Evolutionary conservation across 1,140 invertebrate genomes (phyloP).

Genomic region (Platorchestia sp.): DNA sequence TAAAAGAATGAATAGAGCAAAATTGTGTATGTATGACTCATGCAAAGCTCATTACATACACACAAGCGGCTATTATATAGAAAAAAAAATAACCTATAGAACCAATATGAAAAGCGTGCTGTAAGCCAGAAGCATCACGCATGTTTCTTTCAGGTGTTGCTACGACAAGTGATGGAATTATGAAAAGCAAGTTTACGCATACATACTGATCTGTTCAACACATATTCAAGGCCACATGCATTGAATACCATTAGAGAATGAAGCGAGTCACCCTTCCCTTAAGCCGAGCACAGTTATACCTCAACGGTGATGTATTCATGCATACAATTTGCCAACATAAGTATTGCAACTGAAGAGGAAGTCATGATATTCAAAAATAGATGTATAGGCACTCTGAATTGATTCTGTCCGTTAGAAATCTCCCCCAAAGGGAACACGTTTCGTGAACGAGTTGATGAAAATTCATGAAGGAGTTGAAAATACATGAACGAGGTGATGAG

Average conservation of each 20-base stretch:
- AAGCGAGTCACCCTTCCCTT: background rate
- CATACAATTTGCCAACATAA: background rate
- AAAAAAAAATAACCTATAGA: background rate
- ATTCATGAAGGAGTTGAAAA: background rate
- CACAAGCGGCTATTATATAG: background rate
- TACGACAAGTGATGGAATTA: background rate
- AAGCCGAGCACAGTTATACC: background rate
- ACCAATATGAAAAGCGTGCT: background rate
- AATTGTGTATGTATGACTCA: background rate
- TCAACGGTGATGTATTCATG: background rate
- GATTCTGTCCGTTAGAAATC: background rate
- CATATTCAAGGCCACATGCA: background rate
- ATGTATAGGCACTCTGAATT: background rate
- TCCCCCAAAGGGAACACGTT: no score
- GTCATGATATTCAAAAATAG: no score
- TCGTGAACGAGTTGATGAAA: background rate
- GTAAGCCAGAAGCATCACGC: background rate
- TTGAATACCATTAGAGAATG: background rate
- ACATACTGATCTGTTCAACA: background rate
- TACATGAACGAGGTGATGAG: background rate
- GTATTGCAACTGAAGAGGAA: background rate
- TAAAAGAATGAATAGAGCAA: background rate
- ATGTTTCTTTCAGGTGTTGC: background rate
- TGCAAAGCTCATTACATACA: background rate
- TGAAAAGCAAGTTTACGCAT: background rate